Percentiles rank a stretch among this genome's conserved stretches.
These are phyloP conservation scores for Nomada hirtipes DNA, from an alignment of 2,888 invertebrate genomes.

Conservation along the genomic window DNA sequence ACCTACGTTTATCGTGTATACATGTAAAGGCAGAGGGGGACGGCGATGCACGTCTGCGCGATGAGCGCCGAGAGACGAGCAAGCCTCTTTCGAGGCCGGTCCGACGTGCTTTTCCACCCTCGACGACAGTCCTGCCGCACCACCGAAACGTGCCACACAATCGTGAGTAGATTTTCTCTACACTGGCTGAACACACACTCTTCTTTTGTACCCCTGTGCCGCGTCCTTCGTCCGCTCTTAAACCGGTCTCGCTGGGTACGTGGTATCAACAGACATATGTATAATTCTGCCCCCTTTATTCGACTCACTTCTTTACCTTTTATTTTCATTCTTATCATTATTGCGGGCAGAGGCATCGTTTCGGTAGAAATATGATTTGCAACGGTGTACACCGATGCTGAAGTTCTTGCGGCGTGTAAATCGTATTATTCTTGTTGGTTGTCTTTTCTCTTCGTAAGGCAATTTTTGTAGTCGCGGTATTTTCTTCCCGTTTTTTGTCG, in stretches of 20 bases:
- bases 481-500: too few species aligned
- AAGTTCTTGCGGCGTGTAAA: too few species aligned
- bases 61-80: conserved; percentile 61
- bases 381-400: too few species aligned
- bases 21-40: conserved; percentile 64
- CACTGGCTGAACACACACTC: conserved; percentile 42
- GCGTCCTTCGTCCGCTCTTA: conserved; percentile 32
- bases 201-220: conserved; percentile 5
- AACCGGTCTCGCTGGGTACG: conserved; percentile 11
- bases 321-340: not conserved
- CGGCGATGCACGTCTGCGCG: conserved; percentile 73
- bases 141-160: conserved; percentile 82
- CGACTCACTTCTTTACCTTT: too few species aligned
- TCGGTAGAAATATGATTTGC: not conserved
- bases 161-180: conserved; percentile 80
- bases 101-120: conserved; percentile 77
- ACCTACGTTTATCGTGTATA: conserved; percentile 43
- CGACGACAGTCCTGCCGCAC: conserved; percentile 83
- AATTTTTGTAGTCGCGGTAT: too few species aligned
- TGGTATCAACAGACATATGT: not conserved
- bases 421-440: too few species aligned
- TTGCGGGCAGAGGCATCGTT: not conserved
- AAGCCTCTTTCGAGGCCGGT: conserved; percentile 76
- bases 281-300: not conserved
- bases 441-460: too few species aligned